Percentiles rank a stretch among this genome's conserved stretches.
These are phyloP conservation scores for Propsilocerus akamusi DNA, from an alignment of 1,140 invertebrate species.

Conservation along the genomic window DNA sequence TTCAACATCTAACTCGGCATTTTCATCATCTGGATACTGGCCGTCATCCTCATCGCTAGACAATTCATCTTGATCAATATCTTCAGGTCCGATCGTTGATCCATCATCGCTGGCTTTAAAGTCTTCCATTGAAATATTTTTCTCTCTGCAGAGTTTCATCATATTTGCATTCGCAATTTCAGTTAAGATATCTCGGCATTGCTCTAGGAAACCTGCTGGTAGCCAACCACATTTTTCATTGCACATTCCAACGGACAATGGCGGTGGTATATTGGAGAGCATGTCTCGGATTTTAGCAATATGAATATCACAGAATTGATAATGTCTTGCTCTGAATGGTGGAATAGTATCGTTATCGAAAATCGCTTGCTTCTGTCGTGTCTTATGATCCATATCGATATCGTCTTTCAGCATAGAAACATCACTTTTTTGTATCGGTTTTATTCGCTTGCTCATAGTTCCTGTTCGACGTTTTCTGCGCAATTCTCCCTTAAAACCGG, in stretches of 20 bases:
- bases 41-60: not conserved
- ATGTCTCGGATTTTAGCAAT: conserved; percentile 69
- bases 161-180: conserved; percentile 27
- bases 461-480: not conserved
- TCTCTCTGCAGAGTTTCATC: not conserved
- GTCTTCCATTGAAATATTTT: not conserved
- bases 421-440: not conserved
- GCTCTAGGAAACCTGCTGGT: conserved; percentile 41
- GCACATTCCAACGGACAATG: conserved; percentile 38
- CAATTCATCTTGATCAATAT: not conserved
- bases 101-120: not conserved
- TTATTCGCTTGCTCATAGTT: not conserved
- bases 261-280: conserved; percentile 43
- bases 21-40: not conserved
- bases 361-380: not conserved
- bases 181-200: conserved; percentile 46
- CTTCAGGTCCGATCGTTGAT: too few relatives aligned
- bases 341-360: not conserved
- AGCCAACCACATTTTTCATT: conserved; percentile 59
- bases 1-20: not conserved
- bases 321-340: conserved; percentile 9
- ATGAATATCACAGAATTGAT: conserved; percentile 66
- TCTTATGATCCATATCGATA: not conserved
- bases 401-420: not conserved
- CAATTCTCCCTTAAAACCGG: conserved; percentile 11